Evolutionary conservation across 2,888 invertebrate genomes (phyloP).

Genomic region (Keiferia lycopersicella): DNA sequence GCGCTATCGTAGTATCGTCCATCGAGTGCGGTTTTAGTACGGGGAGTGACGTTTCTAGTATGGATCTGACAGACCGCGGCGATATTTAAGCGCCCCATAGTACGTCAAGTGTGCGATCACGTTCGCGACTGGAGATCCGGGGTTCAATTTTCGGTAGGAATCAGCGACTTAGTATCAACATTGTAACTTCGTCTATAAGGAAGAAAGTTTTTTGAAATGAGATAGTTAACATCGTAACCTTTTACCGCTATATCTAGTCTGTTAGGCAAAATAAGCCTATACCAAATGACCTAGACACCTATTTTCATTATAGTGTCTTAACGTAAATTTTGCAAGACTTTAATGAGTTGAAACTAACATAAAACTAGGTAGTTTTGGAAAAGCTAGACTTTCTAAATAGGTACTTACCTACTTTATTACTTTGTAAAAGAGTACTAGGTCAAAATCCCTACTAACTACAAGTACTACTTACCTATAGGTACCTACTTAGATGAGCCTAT

Average conservation of each 20-base stretch:
- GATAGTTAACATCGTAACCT: neutral
- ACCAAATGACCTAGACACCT: constrained; percentile 21
- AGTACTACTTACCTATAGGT: neutral
- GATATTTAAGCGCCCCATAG: no score
- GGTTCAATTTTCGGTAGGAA: neutral
- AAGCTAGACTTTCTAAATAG: neutral
- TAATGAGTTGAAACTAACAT: neutral
- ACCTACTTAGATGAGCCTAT: neutral
- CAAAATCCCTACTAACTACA: neutral
- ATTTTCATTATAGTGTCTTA: neutral
- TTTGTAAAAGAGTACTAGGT: neutral
- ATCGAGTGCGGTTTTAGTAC: no score
- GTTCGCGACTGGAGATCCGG: neutral
- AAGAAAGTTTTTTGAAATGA: no score
- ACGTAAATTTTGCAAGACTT: constrained; percentile 14
- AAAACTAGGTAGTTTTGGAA: neutral
- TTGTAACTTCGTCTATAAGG: neutral
- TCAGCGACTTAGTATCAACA: neutral
- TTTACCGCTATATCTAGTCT: neutral
- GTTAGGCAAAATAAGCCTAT: neutral
- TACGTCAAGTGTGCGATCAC: no score
- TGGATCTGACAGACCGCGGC: no score
- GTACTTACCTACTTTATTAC: neutral
- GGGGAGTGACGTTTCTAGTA: no score
- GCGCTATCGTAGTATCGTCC: no score